Evolutionary conservation across 2,888 invertebrate genomes (phyloP).

Genomic region (Diaperis boleti): DNA sequence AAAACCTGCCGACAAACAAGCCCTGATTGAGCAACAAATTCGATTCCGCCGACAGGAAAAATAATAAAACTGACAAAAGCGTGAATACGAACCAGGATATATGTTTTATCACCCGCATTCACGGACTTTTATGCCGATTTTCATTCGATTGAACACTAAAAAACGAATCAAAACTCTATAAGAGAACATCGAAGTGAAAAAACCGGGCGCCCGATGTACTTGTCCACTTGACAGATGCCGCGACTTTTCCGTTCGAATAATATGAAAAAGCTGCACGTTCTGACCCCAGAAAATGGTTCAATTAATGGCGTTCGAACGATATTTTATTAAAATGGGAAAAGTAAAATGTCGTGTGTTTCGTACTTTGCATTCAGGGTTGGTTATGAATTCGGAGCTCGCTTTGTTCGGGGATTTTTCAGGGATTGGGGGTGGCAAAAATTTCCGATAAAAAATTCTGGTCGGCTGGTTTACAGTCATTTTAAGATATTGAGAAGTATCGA

Average conservation of each 20-base stretch:
- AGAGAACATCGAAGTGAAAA: slow-evolving; percentile 57
- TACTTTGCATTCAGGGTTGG: slow-evolving; percentile 46
- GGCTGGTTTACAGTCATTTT: no score
- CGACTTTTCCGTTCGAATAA: slow-evolving; percentile 19
- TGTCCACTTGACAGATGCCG: slow-evolving; percentile 41
- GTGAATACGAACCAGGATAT: slow-evolving; percentile 53
- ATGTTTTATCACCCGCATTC: slow-evolving; percentile 61
- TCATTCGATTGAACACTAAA: slow-evolving; percentile 62
- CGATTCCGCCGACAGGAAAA: slow-evolving; percentile 48
- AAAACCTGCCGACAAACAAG: slow-evolving; percentile 29
- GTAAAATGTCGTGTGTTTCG: slow-evolving; percentile 14
- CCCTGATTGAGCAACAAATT: slow-evolving; percentile 48
- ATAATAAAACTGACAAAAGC: slow-evolving; percentile 54
- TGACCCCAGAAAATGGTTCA: slow-evolving; percentile 1
- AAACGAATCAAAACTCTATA: slow-evolving; percentile 59
- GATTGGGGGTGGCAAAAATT: no score
- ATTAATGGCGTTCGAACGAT: slow-evolving; percentile 7
- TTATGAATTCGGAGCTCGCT: slow-evolving; percentile 44
- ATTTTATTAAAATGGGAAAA: neutral
- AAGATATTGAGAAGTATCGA: no score
- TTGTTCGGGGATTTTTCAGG: no score
- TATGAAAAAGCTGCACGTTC: slow-evolving; percentile 18
- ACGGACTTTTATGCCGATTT: slow-evolving; percentile 61
- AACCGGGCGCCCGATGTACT: slow-evolving; percentile 39
- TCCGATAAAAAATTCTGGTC: no score